phyloP scores from a whole-genome alignment of 2,888 invertebrate species.

The Drosophila imparisetae region DNA sequence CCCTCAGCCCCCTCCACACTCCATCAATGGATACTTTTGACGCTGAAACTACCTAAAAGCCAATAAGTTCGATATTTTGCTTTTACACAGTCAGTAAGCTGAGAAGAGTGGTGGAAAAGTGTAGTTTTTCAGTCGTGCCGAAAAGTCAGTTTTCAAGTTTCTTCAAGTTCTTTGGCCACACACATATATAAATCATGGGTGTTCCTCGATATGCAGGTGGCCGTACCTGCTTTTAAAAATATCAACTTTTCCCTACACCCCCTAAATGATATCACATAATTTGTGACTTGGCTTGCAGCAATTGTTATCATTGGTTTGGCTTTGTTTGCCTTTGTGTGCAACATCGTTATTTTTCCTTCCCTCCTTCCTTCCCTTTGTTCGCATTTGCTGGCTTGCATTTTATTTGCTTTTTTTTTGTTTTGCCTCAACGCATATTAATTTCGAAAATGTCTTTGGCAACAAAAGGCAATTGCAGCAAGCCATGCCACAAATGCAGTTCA shows the following conservation, averaged over 20 bases:
- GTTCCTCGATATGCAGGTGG: conserved; percentile 18
- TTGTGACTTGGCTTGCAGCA: conserved; percentile 52
- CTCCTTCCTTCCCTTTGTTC: conserved; percentile 31
- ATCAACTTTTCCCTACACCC: background rate
- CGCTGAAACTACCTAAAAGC: conserved; percentile 76
- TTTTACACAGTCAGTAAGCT: conserved; percentile 55
- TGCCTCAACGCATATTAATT: conserved; percentile 68
- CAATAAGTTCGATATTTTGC: conserved; percentile 81
- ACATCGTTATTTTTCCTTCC: background rate
- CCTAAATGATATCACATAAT: conserved; percentile 60
- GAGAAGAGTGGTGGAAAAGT: conserved; percentile 30
- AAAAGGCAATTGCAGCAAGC: conserved; percentile 65
- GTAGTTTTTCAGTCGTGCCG: conserved; percentile 45
- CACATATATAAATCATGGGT: conserved; percentile 61
- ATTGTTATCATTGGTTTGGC: conserved; percentile 61
- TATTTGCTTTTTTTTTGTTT: conserved; percentile 17
- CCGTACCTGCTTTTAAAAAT: conserved; percentile 13
- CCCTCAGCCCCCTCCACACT: background rate
- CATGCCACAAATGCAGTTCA: conserved; percentile 65
- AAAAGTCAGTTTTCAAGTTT: conserved; percentile 67
- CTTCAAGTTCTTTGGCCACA: conserved; percentile 48
- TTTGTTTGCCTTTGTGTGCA: conserved; percentile 24
- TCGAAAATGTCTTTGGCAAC: conserved; percentile 70
- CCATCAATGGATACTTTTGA: conserved; percentile 66
- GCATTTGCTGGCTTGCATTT: conserved; percentile 8